Base-by-base conservation (phyloP, 2,888 invertebrate genomes). In the Sinodicranocentrus sp. region DNA sequence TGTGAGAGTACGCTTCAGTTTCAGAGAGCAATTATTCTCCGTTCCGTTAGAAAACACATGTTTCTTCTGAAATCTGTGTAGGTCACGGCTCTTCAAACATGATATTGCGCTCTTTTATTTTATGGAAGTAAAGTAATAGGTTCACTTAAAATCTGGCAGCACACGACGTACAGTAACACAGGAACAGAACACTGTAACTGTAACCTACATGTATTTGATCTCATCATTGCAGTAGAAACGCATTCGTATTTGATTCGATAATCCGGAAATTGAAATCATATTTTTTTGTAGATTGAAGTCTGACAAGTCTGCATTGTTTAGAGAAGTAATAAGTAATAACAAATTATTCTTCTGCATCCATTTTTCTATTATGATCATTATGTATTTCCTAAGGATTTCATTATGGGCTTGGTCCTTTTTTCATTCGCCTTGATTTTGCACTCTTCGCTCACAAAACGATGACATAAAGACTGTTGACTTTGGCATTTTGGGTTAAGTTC, bases 401-500 rank as follows among this genome's bases (percentile, higher is more conserved):
- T 33, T 33, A 63, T 63, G 28, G 63, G 63, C 10, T 39, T 57
- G 57, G 57, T 57, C 57, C 25, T 17, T 57, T 25, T 57, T 57
- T 17, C 10, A 57, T 25, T 57, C 23, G 57, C 57, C 23, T 57
- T 57, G 48, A 48, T 63, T 63, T 63, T 63, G 63, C 17, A 59
- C 13, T 25, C 23, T 59, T n/a, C n/a, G n/a, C n/a, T n/a, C n/a
- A n/a, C n/a, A n/a, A n/a, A n/a, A n/a, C n/a, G n/a, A n/a, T n/a
- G n/a, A n/a, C n/a, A 76, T 76, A 33, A 57, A 43, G 61, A 25
- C 68, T 48, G 44, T 43, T 61, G 61, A 68, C 44, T 61, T 78
- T 68, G 57, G 52, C 44, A 28, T 79, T 79, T 79, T 72, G 72
- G 79, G 79, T 79, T 79, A 79, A 79, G 79, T 79, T 79, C 79